Conservation (phyloP, 1,140 invertebrate genomes). For the Tetragnatha versicolor region DNA sequence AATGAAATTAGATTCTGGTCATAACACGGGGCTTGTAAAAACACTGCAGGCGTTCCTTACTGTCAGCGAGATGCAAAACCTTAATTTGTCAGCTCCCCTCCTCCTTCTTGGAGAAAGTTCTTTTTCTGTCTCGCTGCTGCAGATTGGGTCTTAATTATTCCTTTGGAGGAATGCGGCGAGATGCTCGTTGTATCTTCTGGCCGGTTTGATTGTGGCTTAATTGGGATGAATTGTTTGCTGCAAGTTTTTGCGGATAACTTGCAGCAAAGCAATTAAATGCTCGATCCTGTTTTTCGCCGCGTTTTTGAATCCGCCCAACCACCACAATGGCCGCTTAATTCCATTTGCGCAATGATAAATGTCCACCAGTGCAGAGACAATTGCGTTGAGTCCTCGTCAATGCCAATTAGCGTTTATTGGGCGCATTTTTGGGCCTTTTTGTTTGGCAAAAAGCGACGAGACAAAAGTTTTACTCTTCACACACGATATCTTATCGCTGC, state of each 20-base stretch:
- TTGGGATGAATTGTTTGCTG: constrained; percentile 39
- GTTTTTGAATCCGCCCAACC: too few species aligned
- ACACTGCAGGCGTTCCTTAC: constrained; percentile 53
- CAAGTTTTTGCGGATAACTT: constrained; percentile 15
- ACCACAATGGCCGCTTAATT: too few species aligned
- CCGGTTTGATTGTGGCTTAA: constrained; percentile 21
- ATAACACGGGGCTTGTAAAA: constrained; percentile 54
- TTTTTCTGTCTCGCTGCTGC: constrained; percentile 32
- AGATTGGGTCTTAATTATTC: constrained; percentile 54
- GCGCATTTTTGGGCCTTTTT: too few species aligned
- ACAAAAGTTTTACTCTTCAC: too few species aligned
- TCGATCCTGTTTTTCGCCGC: background rate
- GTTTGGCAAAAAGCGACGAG: too few species aligned
- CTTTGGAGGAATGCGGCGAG: constrained; percentile 4
- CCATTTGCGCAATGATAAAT: too few species aligned
- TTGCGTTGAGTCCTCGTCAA: too few species aligned
- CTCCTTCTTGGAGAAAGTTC: constrained; percentile 29
- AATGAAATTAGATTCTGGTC: constrained; percentile 55
- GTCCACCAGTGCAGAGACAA: too few species aligned
- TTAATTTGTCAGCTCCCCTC: constrained; percentile 53
- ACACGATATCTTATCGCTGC: too few species aligned
- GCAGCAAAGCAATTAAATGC: constrained; percentile 17
- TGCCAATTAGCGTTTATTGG: too few species aligned
- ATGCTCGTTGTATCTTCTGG: constrained; percentile 32
- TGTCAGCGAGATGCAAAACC: constrained; percentile 54